Evolutionary conservation across 2,888 invertebrate genomes (phyloP).

Genomic region (Polia nebulosa): DNA sequence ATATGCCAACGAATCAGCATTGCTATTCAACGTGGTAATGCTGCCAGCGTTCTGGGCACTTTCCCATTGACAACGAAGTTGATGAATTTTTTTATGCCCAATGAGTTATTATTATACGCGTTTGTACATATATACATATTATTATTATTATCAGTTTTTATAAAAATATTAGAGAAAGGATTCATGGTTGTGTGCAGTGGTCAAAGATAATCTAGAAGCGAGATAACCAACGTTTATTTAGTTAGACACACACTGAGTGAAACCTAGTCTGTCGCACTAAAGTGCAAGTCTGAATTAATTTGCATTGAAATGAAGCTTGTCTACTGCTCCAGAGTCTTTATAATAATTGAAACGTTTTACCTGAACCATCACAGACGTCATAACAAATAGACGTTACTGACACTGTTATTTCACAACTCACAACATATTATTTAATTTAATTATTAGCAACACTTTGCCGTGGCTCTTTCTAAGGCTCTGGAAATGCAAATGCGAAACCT

Average conservation of each 20-base stretch:
- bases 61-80: neutral
- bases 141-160: neutral
- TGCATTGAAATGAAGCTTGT: conserved; percentile 27
- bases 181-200: neutral
- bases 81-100: neutral
- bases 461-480: conserved; percentile 15
- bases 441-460: conserved; percentile 7
- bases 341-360: conserved; percentile 40
- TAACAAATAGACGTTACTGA: conserved; percentile 1
- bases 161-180: too few relatives aligned
- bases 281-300: conserved; percentile 27
- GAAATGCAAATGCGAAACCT: conserved; percentile 42
- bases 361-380: conserved; percentile 11
- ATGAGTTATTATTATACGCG: neutral
- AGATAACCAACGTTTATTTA: neutral
- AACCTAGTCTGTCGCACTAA: neutral
- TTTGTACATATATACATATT: neutral
- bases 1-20: too few relatives aligned
- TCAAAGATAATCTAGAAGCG: neutral
- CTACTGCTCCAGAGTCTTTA: conserved; percentile 2
- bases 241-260: neutral
- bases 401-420: conserved; percentile 5
- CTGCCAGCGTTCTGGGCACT: too few relatives aligned
- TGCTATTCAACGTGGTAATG: too few relatives aligned
- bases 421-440: neutral